These are phyloP conservation scores for Micoletzkya japonica DNA, from an alignment of 2,888 invertebrate species.

Conservation along the genomic window DNA sequence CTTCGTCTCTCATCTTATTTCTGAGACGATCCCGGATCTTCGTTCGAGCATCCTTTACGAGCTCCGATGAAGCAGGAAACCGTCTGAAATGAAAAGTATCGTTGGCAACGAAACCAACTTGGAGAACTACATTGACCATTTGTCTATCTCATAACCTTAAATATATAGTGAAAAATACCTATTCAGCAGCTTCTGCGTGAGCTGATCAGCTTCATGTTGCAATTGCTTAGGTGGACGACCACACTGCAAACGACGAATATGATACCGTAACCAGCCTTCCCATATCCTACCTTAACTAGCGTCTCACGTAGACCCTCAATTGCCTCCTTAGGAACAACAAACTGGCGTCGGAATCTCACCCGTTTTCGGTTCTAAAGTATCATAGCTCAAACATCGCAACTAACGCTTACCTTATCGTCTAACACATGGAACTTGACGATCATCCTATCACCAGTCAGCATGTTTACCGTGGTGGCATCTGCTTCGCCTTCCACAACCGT, in stretches of 20 bases:
- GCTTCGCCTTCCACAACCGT: conserved; percentile 26
- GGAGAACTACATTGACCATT: not conserved
- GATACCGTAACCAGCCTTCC: too few relatives aligned
- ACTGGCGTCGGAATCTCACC: conserved; percentile 30
- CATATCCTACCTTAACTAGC: conserved; percentile 23
- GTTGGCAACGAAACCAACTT: not conserved
- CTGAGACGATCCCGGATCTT: conserved; percentile 32
- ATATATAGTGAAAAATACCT: conserved; percentile 24
- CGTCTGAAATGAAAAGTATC: conserved; percentile 24
- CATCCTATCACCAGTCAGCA: conserved; percentile 39
- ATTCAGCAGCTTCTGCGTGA: conserved; percentile 42
- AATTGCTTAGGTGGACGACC: conserved; percentile 48
- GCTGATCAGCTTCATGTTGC: conserved; percentile 59
- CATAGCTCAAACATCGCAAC: not conserved
- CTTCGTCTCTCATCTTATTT: conserved; percentile 20
- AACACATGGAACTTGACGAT: conserved; percentile 38
- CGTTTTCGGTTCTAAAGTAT: not conserved
- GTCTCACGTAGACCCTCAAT: conserved; percentile 40
- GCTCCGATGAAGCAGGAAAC: conserved; percentile 52
- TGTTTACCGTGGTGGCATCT: conserved; percentile 42
- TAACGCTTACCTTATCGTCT: conserved; percentile 17
- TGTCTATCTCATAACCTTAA: too few relatives aligned
- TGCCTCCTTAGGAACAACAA: conserved; percentile 40
- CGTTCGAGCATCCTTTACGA: conserved; percentile 44
- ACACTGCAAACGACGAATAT: too few relatives aligned